Conservation (phyloP, 2,113 vertebrate species). For the Bucco capensis region DNA sequence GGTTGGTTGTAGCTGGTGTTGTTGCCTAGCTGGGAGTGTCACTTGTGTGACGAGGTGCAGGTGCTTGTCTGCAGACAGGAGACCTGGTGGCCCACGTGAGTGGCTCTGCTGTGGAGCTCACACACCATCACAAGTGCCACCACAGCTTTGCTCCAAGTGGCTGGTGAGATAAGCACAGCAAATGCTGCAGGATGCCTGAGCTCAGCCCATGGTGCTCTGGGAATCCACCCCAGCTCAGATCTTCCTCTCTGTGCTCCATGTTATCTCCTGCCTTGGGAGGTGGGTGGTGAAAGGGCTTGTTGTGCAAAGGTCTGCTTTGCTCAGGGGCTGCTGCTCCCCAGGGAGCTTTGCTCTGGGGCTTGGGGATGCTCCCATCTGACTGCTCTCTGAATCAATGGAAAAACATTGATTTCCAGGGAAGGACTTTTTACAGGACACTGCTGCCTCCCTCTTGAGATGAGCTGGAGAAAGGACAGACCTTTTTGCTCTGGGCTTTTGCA, state of each 20-base stretch:
- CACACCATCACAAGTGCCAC: not conserved
- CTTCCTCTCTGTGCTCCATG: not conserved
- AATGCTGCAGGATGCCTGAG: too few species aligned
- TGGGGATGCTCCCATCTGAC: not conserved
- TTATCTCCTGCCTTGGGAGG: accelerated
- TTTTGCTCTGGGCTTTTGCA: not conserved
- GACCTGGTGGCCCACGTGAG: too few species aligned
- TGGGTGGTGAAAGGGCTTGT: accelerated
- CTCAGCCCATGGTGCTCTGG: not conserved
- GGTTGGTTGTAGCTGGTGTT: too few species aligned
- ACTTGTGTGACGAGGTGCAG: not conserved
- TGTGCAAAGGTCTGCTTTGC: not conserved
- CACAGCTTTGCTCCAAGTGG: not conserved
- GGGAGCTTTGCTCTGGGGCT: not conserved
- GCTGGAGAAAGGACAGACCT: not conserved
- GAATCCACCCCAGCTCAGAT: not conserved
- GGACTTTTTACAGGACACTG: not conserved
- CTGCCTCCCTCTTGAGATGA: not conserved
- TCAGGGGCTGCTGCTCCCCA: not conserved
- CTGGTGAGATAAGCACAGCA: not conserved
- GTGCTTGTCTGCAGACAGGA: not conserved
- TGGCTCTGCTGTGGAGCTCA: not conserved
- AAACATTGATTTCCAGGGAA: not conserved
- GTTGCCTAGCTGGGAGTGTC: not conserved
- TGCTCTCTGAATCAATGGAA: not conserved